Base-by-base conservation (phyloP, 1,140 invertebrate species). In the Neodiprion virginianus region DNA sequence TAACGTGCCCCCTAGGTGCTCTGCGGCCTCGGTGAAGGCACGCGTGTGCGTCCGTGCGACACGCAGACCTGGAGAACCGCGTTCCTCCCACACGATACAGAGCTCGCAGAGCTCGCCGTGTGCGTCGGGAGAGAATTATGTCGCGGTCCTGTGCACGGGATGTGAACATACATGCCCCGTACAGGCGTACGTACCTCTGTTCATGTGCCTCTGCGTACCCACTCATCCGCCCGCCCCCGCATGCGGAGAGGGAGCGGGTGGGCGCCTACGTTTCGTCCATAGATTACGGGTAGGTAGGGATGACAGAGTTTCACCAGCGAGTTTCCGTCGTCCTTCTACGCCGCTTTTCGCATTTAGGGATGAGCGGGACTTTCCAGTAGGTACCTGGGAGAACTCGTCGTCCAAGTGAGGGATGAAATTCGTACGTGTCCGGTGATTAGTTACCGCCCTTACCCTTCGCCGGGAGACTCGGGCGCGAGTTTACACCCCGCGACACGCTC, bases 1-100 rank as follows among this genome's bases (percentile, higher is more conserved):
- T 61, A 61, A 61, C 53, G n/a, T 61, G 53, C 53, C 53, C 53
- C 53, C 53, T 61, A 61, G 53, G 53, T 61, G 53, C 53, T 61
- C 53, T 61, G 53, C 53, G 53, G 53, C 53, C 53, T 61, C 11
- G 53, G 53, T 8, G 8, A 14, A 61, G 11, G 53, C n/a, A 61
- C 53, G 53, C n/a, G 53, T 61, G n/a, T 61, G 28, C 28, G 28
- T 40, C 28, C 28, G 28, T 40, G 28, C n/a, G n/a, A 61, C 53
- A 61, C 53, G 11, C 53, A 61, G 11, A 61, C 53, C 53, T 61
- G 53, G 28, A 40, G 28, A 40, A 40, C 28, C n/a, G n/a, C 53
- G 11, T 17, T 61, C 53, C 11, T 61, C 53, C 53, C 53, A 14
- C 53, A 17, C 53, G 53, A 4, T 61, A 61, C 53, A 40, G 28